Percentiles rank a stretch among this genome's conserved stretches.
These are phyloP conservation scores for Brachystomella parvula DNA, from an alignment of 1,140 invertebrate genomes.

Conservation along the genomic window DNA sequence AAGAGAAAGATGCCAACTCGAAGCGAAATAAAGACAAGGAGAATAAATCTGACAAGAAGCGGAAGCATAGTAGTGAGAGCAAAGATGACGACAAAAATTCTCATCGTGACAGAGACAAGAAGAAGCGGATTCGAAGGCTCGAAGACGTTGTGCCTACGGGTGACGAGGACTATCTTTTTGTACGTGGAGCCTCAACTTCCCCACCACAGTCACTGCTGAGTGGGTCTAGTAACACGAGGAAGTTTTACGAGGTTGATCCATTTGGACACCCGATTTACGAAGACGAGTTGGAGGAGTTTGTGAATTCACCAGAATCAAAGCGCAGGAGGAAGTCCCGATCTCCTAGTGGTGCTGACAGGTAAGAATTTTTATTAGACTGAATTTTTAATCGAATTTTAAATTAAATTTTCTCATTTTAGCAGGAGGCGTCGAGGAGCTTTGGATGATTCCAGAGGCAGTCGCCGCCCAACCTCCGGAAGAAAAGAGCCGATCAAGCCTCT, in stretches of 20 bases:
- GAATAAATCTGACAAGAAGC: slow-evolving; percentile 12
- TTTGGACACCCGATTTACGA: slow-evolving; percentile 1
- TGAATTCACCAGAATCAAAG: not conserved
- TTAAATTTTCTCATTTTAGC: not conserved
- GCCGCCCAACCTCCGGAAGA: slow-evolving; percentile 40
- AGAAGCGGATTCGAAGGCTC: slow-evolving; percentile 39
- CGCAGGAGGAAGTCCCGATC: slow-evolving; percentile 10
- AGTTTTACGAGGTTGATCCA: not conserved
- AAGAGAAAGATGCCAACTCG: slow-evolving; percentile 4
- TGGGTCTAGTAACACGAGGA: not conserved
- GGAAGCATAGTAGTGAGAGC: slow-evolving; percentile 14
- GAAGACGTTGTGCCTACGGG: slow-evolving; percentile 54
- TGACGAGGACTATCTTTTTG: slow-evolving; percentile 68
- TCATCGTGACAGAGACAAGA: slow-evolving; percentile 24
- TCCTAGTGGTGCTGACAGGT: slow-evolving; percentile 39
- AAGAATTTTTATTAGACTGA: slow-evolving; percentile 43
- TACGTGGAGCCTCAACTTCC: slow-evolving; percentile 58
- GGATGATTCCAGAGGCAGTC: slow-evolving; percentile 30
- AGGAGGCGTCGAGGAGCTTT: slow-evolving; percentile 10
- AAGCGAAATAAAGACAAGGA: slow-evolving; percentile 20
- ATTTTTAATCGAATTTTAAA: slow-evolving; percentile 43
- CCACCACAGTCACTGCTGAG: too few species aligned
- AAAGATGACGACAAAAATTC: slow-evolving; percentile 25
- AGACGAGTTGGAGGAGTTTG: not conserved
- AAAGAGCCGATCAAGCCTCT: slow-evolving; percentile 38